Base-by-base conservation (phyloP, 1,140 invertebrate species). In the Lordiphosa collinella region DNA sequence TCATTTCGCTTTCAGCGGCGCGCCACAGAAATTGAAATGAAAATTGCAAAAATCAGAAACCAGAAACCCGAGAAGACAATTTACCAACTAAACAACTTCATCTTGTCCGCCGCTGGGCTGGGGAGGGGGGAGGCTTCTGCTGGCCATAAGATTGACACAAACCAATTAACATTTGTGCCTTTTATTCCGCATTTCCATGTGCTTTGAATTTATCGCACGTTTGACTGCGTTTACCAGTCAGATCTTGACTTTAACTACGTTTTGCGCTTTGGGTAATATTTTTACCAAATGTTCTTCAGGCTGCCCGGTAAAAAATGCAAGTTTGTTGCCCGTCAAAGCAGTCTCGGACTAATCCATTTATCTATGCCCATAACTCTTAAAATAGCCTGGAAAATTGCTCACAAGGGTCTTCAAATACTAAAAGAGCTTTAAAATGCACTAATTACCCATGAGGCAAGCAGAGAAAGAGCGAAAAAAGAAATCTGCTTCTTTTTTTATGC, bases 111-210 rank as follows among this genome's bases (percentile, higher is more conserved):
- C 12, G 11, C 36, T 40, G n/a, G 37, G 1, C 13, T 10, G 9
- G 35, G 51, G 56, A 32, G 65, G 36, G 44, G 47, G 65, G 61
- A 36, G 18, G 35, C 47, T 49, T 49, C 34, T 49, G 36, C 63
- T 47, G 66, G 63, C 63, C 62, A 32, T 54, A 66, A 87, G 85
- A 87, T 87, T 87, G 86, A 87, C 85, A 87, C 76, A 87, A 87
- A 87, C 86, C 86, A 87, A 87, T 87, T 87, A 87, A 87, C 86
- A 82, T 87, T 85, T 87, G 75, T 87, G 82, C 85, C 85, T 84
- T 78, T 84, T 82, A 80, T 82, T 80, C 79, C 68, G 58, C 37
- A 41, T 52, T 22, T 58, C 59, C 82, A 64, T 74, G 75, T 57
- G 53, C 63, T 82, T 82, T 69, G 74, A 78, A 84, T 84, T 84